Percentiles rank a stretch among this genome's conserved stretches.
These are phyloP conservation scores for Dendroctonus ponderosae DNA, from an alignment of 1,140 invertebrate genomes.

Conservation along the genomic window DNA sequence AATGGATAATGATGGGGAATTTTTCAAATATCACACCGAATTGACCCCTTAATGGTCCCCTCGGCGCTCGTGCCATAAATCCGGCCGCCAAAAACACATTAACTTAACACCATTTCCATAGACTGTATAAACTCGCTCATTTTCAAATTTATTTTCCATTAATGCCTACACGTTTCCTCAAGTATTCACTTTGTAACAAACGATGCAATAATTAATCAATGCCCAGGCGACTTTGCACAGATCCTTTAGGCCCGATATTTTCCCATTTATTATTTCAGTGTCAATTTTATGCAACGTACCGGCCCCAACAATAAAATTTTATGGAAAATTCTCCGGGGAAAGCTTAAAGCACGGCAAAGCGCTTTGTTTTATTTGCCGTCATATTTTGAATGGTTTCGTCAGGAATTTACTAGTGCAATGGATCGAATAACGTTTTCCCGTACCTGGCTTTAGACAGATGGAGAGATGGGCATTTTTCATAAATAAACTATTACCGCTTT, in stretches of 20 bases:
- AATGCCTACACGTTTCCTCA: conserved; percentile 8
- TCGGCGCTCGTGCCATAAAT: too few relatives aligned
- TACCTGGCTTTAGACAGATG: too few relatives aligned
- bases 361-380: conserved; percentile 15
- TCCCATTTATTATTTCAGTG: conserved; percentile 26
- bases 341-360: background rate
- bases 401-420: conserved; percentile 1
- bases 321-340: conserved; percentile 16
- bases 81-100: too few relatives aligned
- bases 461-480: too few relatives aligned
- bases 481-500: too few relatives aligned
- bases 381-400: conserved; percentile 6
- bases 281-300: conserved; percentile 26
- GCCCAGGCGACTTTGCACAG: conserved; percentile 9
- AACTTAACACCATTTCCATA: too few relatives aligned
- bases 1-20: too few relatives aligned
- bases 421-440: too few relatives aligned
- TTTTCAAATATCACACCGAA: too few relatives aligned
- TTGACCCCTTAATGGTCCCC: too few relatives aligned
- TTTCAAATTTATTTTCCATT: conserved; percentile 4
- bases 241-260: conserved; percentile 21
- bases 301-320: conserved; percentile 23
- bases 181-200: conserved; percentile 22
- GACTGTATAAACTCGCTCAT: too few relatives aligned
- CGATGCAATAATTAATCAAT: conserved; percentile 21